Evolutionary conservation across 2,113 vertebrate species (phyloP).

Genomic region (Platichthys flesus): DNA sequence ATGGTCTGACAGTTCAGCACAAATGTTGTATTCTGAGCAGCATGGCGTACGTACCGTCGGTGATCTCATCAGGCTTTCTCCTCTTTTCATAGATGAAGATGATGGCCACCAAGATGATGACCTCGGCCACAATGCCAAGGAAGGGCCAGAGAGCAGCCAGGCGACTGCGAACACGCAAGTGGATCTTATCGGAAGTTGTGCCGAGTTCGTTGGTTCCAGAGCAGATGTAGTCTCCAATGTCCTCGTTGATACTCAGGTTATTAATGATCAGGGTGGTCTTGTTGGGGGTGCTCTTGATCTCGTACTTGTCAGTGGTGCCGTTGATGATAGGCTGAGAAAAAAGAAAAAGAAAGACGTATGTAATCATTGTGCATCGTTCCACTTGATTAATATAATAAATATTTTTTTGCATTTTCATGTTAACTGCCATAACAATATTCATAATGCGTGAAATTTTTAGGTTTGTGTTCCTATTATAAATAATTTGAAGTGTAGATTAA

Average conservation of each 20-base stretch:
- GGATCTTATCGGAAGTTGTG: background rate
- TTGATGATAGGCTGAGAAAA: slow-evolving; percentile 70
- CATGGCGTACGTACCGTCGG: slow-evolving; percentile 85
- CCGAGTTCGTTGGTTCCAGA: slow-evolving; percentile 71
- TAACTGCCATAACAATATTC: background rate
- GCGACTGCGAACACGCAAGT: slow-evolving; percentile 90
- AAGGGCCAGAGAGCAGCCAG: slow-evolving; percentile 97
- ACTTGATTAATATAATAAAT: too few species aligned
- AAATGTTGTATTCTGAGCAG: background rate
- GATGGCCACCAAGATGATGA: slow-evolving; percentile 92
- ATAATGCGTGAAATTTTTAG: background rate
- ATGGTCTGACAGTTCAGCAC: background rate
- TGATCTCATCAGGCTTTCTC: slow-evolving; percentile 92
- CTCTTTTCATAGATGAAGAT: slow-evolving; percentile 99
- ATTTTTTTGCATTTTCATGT: too few species aligned
- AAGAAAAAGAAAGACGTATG: background rate
- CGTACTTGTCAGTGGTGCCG: slow-evolving; percentile 70
- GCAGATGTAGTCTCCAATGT: slow-evolving; percentile 87
- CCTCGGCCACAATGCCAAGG: slow-evolving; percentile 95
- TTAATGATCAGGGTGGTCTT: slow-evolving; percentile 83
- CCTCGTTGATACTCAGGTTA: slow-evolving; percentile 76
- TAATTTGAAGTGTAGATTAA: background rate
- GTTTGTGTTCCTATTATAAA: too few species aligned
- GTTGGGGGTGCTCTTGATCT: slow-evolving; percentile 79
- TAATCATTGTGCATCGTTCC: background rate